These are phyloP conservation scores for Liparis tanakae DNA, from an alignment of 2,797 vertebrate species.

Conservation along the genomic window DNA sequence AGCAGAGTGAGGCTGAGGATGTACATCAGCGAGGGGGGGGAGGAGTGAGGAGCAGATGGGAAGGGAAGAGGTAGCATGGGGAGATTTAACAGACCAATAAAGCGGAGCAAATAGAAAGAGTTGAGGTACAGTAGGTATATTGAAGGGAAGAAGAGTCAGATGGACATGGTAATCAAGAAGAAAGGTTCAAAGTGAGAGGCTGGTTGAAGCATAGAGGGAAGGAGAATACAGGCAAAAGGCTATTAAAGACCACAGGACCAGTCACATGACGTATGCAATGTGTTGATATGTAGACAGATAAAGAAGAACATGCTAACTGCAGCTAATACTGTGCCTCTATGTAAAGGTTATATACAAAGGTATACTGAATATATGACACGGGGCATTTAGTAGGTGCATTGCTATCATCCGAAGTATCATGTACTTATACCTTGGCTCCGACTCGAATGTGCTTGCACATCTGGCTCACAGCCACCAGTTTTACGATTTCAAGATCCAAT, in stretches of 20 bases:
- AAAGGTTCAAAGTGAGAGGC: constrained; percentile 31
- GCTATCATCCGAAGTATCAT: constrained; percentile 65
- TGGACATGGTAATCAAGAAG: constrained; percentile 12
- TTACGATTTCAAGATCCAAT: constrained; percentile 54
- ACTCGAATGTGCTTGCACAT: constrained; percentile 27
- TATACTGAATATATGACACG: constrained; percentile 26
- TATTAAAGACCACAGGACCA: background rate
- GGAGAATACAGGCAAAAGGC: constrained; percentile 5
- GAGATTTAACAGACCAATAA: constrained; percentile 29
- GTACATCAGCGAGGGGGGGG: constrained; percentile 43
- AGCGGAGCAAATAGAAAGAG: constrained; percentile 45
- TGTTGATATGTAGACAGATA: constrained; percentile 18
- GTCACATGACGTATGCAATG: background rate
- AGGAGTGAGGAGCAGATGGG: constrained; percentile 14
- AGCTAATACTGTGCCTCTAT: constrained; percentile 8
- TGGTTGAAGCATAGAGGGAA: constrained; percentile 21
- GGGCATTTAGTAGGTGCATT: constrained; percentile 35
- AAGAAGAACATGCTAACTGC: constrained; percentile 13
- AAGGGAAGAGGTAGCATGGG: constrained; percentile 25
- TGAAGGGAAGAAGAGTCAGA: constrained; percentile 23
- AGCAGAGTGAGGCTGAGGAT: constrained; percentile 25
- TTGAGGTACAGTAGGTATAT: constrained; percentile 27
- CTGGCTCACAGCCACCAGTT: constrained; percentile 62
- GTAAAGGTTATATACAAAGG: constrained; percentile 30
- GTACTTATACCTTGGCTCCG: constrained; percentile 56